Evolutionary conservation across 2,888 invertebrate species (phyloP), one percentile per base, ranked within the genome.

Genomic region (Mimas tiliae): DNA sequence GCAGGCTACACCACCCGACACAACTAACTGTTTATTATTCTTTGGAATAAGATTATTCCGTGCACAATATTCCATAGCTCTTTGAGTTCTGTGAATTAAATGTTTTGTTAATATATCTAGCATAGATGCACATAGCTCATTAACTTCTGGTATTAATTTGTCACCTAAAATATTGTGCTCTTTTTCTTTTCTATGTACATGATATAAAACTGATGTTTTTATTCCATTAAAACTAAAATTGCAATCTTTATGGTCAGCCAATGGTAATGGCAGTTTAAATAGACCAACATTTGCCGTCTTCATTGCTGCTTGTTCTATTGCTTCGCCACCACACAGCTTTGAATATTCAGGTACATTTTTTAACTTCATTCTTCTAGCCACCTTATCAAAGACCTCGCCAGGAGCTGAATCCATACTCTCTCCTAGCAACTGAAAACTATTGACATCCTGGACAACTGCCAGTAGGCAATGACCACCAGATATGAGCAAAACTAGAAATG

Each of bases 1-100:
- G 82, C 98, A 97, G n/a, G 99, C 99, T 19, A 98, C 99, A 55
- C 99, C 99, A 9, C 99, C 99, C 34, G 99, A 98, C 0, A 99
- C 95, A 33, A 98, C 97, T 78, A 97, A 83, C 62, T 95, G 95
- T 81, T 94, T 94, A 53, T 94, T 94, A 66, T 76, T 67, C 64
- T 95, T 86, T n/a, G 96, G 95, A 74, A 98, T 94, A 0, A 97
- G 87, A n/a, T 95, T 87, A 70, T 94, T 94, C 62, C 90, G 80
- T 55, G 95, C 84, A 72, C 96, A 95, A 91, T 95, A 99, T 77
- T 96, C 95, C 86, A 99, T 96, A 3, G 97, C 99, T 80, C 98
- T 95, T 84, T 98, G 97, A 7, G 98, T 95, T 81, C 98, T 95
- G 79, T 97, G 96, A 74, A 97, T 96, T 65, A 99, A 87, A 87